phyloP scores from a whole-genome alignment of 53 echinoderm and acorn worm species.

The Hippasteria phrygiana region DNA sequence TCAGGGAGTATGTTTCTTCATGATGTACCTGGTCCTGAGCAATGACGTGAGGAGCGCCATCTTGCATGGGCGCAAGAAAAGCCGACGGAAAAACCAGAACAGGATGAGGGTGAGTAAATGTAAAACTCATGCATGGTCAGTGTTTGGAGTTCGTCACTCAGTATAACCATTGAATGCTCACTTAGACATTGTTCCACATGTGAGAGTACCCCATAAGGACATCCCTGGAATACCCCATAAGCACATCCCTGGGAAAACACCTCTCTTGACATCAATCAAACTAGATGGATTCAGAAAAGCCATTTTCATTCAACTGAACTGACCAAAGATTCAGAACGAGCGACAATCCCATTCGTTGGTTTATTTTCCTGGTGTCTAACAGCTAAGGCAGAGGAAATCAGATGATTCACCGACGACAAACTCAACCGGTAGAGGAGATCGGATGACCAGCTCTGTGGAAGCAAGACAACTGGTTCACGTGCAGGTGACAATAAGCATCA shows the following conservation, averaged over 20 bases:
- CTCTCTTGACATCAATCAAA: too few species aligned
- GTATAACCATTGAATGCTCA: not conserved
- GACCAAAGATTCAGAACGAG: too few species aligned
- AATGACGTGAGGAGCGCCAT: slow-evolving; percentile 38
- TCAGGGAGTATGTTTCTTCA: slow-evolving; percentile 54
- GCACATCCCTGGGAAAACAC: too few species aligned
- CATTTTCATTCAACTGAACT: too few species aligned
- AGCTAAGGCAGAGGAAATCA: slow-evolving; percentile 39
- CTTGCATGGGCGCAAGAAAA: slow-evolving; percentile 33
- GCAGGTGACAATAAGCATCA: not conserved
- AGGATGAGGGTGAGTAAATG: slow-evolving; percentile 15
- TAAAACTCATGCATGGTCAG: not conserved
- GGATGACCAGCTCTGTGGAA: not conserved
- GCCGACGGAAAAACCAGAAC: not conserved
- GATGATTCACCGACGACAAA: slow-evolving; percentile 13
- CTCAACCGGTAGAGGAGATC: slow-evolving; percentile 24
- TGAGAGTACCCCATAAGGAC: too few species aligned
- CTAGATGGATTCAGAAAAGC: too few species aligned
- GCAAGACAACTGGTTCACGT: slow-evolving; percentile 1
- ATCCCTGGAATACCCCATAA: too few species aligned
- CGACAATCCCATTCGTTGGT: too few species aligned
- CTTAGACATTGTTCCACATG: too few species aligned
- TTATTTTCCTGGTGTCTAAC: not conserved
- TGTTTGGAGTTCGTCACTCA: not conserved
- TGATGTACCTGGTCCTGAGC: slow-evolving; percentile 38